phyloP scores from a whole-genome alignment of 1,140 invertebrate species.

The Drosophila baimaii region DNA sequence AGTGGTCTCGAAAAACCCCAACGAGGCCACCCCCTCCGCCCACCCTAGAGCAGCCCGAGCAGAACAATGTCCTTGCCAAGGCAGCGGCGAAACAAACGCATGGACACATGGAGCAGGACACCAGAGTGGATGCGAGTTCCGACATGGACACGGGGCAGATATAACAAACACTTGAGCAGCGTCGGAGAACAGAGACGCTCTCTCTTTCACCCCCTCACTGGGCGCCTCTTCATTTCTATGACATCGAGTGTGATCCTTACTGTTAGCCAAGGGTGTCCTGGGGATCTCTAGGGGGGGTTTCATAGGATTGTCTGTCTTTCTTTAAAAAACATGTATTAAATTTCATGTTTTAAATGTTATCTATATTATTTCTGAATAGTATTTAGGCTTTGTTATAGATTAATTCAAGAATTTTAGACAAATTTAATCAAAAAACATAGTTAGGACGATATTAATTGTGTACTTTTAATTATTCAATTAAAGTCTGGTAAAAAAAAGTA shows the following conservation, averaged over 20 bases:
- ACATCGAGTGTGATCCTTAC: slow-evolving; percentile 13
- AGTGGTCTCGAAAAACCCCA: slow-evolving; percentile 30
- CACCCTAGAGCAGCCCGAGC: slow-evolving; percentile 9
- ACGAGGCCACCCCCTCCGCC: slow-evolving; percentile 54
- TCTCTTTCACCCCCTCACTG: background rate
- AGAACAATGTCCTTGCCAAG: slow-evolving; percentile 51
- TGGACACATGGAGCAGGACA: slow-evolving; percentile 43
- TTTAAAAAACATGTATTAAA: background rate
- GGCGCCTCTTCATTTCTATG: background rate
- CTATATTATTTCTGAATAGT: background rate
- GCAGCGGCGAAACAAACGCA: slow-evolving; percentile 36
- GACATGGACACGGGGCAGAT: slow-evolving; percentile 42
- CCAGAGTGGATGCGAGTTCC: slow-evolving; percentile 43
- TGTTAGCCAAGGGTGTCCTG: background rate
- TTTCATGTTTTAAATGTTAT: background rate
- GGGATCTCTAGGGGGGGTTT: too few relatives aligned
- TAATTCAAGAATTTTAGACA: too few relatives aligned
- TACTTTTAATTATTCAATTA: too few relatives aligned
- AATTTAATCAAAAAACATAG: too few relatives aligned
- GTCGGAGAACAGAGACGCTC: slow-evolving; percentile 37
- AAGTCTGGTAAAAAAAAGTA: too few relatives aligned
- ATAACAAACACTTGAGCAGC: slow-evolving; percentile 77
- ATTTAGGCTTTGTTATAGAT: too few relatives aligned
- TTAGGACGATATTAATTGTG: too few relatives aligned
- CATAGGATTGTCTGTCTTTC: background rate